A percentile compares a stretch with the other conserved stretches of the same genome.
Conservation (phyloP, 2,888 invertebrate genomes). For the Drosophila prostipennis region DNA sequence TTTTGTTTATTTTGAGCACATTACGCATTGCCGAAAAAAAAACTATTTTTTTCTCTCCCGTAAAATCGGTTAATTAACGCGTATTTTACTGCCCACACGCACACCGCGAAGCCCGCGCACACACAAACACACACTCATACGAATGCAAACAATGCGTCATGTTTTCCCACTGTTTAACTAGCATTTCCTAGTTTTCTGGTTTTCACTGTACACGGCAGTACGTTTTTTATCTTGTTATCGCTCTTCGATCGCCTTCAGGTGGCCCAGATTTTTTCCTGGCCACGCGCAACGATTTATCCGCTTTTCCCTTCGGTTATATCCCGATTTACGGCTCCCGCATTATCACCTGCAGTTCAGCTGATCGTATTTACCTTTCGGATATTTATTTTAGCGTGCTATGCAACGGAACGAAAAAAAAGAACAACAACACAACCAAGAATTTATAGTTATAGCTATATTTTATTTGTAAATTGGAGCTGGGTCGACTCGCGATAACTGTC, state of each 20-base stretch:
- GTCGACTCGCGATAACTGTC: too few relatives aligned
- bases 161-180: constrained; percentile 48
- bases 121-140: constrained; percentile 28
- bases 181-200: constrained; percentile 34
- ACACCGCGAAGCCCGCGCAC: constrained; percentile 15
- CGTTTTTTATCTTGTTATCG: constrained; percentile 34
- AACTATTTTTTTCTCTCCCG: constrained; percentile 11
- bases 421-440: constrained; percentile 55
- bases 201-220: constrained; percentile 22
- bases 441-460: constrained; percentile 28
- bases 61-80: constrained; percentile 18
- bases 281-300: constrained; percentile 4
- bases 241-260: constrained; percentile 23
- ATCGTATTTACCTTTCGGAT: constrained; percentile 62
- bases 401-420: constrained; percentile 61
- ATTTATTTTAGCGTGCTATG: constrained; percentile 65
- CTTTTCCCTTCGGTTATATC: background rate
- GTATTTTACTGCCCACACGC: constrained; percentile 30
- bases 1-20: constrained; percentile 47
- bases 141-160: constrained; percentile 67
- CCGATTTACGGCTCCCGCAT: constrained; percentile 15
- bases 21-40: constrained; percentile 25
- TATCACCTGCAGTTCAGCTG: constrained; percentile 53
- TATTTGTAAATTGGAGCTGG: constrained; percentile 16
- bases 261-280: constrained; percentile 23